These are phyloP conservation scores for Lacanobia wlatinum DNA, from an alignment of 2,888 invertebrate genomes.

Conservation along the genomic window DNA sequence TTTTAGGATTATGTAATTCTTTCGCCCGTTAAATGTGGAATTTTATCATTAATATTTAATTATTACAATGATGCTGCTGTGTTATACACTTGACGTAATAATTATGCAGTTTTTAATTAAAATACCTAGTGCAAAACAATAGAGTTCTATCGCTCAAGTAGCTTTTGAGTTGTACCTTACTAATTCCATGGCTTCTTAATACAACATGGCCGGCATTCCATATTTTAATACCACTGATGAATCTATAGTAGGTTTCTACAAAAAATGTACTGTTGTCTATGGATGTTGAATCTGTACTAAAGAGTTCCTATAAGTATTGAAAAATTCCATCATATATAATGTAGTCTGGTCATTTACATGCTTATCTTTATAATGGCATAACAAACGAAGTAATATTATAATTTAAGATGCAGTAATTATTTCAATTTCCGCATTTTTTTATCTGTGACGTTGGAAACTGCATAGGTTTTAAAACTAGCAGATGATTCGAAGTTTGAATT, in stretches of 20 bases:
- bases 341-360: conserved; percentile 35
- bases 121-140: neutral
- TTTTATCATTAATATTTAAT: conserved; percentile 18
- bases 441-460: neutral
- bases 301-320: conserved; percentile 7
- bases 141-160: neutral
- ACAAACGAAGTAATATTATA: conserved; percentile 25
- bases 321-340: conserved; percentile 15
- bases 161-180: neutral
- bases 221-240: neutral
- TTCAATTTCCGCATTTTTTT: conserved; percentile 7
- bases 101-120: conserved; percentile 19
- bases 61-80: neutral
- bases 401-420: conserved; percentile 22
- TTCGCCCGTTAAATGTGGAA: conserved; percentile 13
- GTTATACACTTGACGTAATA: neutral
- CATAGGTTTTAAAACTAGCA: neutral
- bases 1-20: conserved; percentile 13
- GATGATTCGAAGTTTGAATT: neutral
- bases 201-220: conserved; percentile 7
- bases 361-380: conserved; percentile 24
- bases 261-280: neutral
- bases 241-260: neutral
- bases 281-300: neutral
- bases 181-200: neutral